These are phyloP conservation scores for Heliconius charithonia DNA, from an alignment of 2,888 invertebrate species.

Conservation along the genomic window DNA sequence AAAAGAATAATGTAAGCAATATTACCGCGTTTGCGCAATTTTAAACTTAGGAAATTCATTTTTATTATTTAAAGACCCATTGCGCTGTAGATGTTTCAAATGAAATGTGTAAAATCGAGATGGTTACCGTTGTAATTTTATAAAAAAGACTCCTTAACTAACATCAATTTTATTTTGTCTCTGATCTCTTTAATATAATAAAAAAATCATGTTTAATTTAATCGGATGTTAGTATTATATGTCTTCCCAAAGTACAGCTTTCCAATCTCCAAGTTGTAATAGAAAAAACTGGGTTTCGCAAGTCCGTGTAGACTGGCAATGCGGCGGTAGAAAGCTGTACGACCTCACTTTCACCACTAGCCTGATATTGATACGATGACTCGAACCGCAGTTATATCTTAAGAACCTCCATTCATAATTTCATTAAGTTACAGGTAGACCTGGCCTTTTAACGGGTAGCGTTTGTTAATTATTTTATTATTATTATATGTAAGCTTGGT, in stretches of 20 bases:
- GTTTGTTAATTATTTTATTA: background rate
- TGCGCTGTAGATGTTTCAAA: slow-evolving; percentile 27
- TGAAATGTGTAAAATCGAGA: background rate
- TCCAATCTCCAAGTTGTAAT: slow-evolving; percentile 44
- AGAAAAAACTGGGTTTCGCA: slow-evolving; percentile 69
- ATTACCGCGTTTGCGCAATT: slow-evolving; percentile 46
- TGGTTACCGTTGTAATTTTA: background rate
- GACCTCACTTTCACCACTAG: slow-evolving; percentile 81
- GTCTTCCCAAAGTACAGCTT: slow-evolving; percentile 27
- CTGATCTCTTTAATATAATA: background rate
- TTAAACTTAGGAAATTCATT: slow-evolving; percentile 46
- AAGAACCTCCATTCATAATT: slow-evolving; percentile 33
- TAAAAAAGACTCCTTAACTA: background rate
- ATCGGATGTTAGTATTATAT: background rate
- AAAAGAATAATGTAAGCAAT: slow-evolving; percentile 58
- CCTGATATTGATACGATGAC: slow-evolving; percentile 42
- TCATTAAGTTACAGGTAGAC: slow-evolving; percentile 20
- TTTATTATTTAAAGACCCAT: slow-evolving; percentile 11
- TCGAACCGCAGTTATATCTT: slow-evolving; percentile 31
- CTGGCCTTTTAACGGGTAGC: background rate
- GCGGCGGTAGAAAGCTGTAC: slow-evolving; percentile 76
- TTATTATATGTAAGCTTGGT: background rate
- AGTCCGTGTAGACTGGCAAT: slow-evolving; percentile 52
- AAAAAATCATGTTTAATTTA: background rate
- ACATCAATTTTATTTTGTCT: background rate